Evolutionary conservation across 2,113 vertebrate species (phyloP), one percentile per base, ranked within the genome.

Genomic region (Thinocorus orbignyianus): DNA sequence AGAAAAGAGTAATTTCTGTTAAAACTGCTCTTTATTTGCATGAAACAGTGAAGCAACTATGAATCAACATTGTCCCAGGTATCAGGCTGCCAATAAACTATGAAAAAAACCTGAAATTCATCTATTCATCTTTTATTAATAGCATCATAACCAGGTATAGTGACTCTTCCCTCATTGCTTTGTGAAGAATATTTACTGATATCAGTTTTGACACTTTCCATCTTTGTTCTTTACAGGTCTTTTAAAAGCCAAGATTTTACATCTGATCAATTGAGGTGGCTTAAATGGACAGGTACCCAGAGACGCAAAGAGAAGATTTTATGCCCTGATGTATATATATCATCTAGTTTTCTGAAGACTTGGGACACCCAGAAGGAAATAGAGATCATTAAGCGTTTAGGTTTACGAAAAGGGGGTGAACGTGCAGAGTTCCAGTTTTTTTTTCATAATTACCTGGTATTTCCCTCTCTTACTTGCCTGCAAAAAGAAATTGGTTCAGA

Each of bases 201-300:
- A 78, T 3, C 17, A 60, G 14, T 86, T 92, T 80, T 90, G 90
- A 93, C 55, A 55, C 71, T 90, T 90, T 74, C 44, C 46, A 37
- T 88, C 60, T 93, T 81, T 81, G 31, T 90, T 95, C 51, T 96
- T 96, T 83, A 83, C 70, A 70, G 17, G 33, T 30, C 33, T 41
- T 68, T 90, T 93, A 66, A 92, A 94, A 88, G 2, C 31, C 60
- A 78, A 68, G 42, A 39, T 24, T 73, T 70, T 31, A 81, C 83
- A 92, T 55, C 28, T 74, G 54, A 42, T 86, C 25, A 73, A 0
- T 30, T 86, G 48, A 33, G 17, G 71, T 68, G 33, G 25, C 37
- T 92, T 66, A 82, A 37, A 46, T 52, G 37, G 54, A 42, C 42
- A 86, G 39, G 30, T 84, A 89, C 65, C 82, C 54, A 94, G 51